Evolutionary conservation across 2,888 invertebrate species (phyloP).

Genomic region (Drosophila paramelanica): DNA sequence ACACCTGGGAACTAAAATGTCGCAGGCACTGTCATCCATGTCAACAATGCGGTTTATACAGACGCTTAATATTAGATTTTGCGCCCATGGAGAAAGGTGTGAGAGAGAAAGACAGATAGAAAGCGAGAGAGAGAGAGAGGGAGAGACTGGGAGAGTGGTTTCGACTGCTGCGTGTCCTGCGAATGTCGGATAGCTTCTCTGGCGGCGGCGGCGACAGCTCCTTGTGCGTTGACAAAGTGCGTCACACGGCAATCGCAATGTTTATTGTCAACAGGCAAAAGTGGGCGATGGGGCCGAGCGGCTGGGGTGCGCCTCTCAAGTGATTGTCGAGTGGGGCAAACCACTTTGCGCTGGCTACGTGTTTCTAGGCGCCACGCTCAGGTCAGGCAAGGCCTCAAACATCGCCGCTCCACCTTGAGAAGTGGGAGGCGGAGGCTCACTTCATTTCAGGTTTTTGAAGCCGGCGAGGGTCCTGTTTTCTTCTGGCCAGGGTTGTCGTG

Average conservation of each 20-base stretch:
- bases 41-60: conserved; percentile 68
- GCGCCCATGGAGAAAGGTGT: not conserved
- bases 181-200: conserved; percentile 4
- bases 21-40: conserved; percentile 62
- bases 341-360: conserved; percentile 67
- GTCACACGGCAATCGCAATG: conserved; percentile 61
- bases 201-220: conserved; percentile 11
- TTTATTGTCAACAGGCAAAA: conserved; percentile 75
- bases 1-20: conserved; percentile 76
- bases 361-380: conserved; percentile 59
- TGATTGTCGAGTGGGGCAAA: conserved; percentile 56
- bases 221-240: conserved; percentile 45
- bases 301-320: conserved; percentile 69
- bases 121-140: not conserved
- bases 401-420: conserved; percentile 12
- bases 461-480: conserved; percentile 25
- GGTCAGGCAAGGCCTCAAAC: conserved; percentile 35
- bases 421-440: conserved; percentile 16
- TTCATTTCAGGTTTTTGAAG: conserved; percentile 44
- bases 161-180: conserved; percentile 24
- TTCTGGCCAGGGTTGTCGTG: conserved; percentile 36
- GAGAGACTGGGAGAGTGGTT: not conserved
- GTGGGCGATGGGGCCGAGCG: not conserved
- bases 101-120: not conserved
- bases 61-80: conserved; percentile 68